phyloP scores from a whole-genome alignment of 2,797 vertebrate species.

The Argya squamiceps region DNA sequence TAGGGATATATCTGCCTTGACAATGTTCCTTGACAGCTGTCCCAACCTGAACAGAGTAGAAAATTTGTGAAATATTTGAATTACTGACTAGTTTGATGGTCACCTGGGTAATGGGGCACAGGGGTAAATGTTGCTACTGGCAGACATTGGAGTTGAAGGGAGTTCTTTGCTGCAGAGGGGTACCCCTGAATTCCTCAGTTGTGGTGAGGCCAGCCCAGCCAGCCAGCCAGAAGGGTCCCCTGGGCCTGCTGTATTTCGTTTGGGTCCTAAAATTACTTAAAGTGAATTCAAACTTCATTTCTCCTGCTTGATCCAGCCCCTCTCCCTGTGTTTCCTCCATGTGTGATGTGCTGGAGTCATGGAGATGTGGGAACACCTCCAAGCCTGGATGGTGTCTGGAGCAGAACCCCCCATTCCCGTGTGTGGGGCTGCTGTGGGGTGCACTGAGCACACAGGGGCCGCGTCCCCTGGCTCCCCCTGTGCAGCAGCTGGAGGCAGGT shows the following conservation, averaged over 20 bases:
- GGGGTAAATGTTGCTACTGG: neutral
- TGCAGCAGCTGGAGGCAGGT: neutral
- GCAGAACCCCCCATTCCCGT: neutral
- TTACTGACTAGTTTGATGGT: neutral
- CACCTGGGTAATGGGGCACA: neutral
- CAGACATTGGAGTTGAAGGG: neutral
- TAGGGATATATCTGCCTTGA: neutral
- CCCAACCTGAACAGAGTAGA: neutral
- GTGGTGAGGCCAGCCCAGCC: neutral
- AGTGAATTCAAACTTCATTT: neutral
- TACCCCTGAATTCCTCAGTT: neutral
- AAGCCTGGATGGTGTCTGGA: neutral
- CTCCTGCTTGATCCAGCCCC: neutral
- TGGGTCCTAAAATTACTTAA: neutral
- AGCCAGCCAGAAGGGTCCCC: neutral
- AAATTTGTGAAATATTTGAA: neutral
- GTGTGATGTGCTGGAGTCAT: neutral
- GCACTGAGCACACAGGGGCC: fast-evolving
- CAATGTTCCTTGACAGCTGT: neutral
- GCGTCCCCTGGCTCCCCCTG: neutral
- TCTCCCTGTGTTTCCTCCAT: neutral
- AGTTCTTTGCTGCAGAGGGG: neutral
- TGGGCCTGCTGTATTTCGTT: fast-evolving
- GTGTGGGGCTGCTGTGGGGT: neutral
- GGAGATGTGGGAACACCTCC: neutral